A percentile compares a stretch with the other conserved stretches of the same genome.
Conservation (phyloP, 2,888 invertebrate genomes). For the Tuberolachnus salignus region DNA sequence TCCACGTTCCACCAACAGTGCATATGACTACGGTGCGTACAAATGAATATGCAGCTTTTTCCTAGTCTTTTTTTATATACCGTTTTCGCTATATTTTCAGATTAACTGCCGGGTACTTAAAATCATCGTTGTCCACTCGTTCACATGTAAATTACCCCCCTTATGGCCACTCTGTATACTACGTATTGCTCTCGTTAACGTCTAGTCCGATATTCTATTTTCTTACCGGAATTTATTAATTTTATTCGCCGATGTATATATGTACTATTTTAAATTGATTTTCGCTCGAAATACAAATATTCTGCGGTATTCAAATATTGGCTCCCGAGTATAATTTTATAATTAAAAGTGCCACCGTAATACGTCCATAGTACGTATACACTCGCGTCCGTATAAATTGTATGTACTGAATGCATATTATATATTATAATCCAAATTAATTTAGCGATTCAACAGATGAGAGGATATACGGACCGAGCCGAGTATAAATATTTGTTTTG, state of each 20-base stretch:
- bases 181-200: too few relatives aligned
- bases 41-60: too few relatives aligned
- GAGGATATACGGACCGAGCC: neutral
- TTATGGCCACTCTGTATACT: too few relatives aligned
- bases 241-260: neutral
- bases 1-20: too few relatives aligned
- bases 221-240: too few relatives aligned
- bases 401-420: neutral
- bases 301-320: slow-evolving; percentile 22
- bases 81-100: too few relatives aligned
- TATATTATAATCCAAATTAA: slow-evolving; percentile 18
- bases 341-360: slow-evolving; percentile 32
- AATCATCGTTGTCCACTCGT: too few relatives aligned
- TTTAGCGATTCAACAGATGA: neutral
- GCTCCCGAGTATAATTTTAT: neutral
- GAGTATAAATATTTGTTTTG: slow-evolving; percentile 25
- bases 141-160: too few relatives aligned
- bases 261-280: slow-evolving; percentile 2
- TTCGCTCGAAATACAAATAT: neutral
- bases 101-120: too few relatives aligned
- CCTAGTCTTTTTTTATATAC: too few relatives aligned
- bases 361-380: neutral
- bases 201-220: too few relatives aligned
- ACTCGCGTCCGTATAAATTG: neutral
- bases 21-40: too few relatives aligned